Conservation (phyloP, 1,140 invertebrate genomes). For the Papilio aristodemus region DNA sequence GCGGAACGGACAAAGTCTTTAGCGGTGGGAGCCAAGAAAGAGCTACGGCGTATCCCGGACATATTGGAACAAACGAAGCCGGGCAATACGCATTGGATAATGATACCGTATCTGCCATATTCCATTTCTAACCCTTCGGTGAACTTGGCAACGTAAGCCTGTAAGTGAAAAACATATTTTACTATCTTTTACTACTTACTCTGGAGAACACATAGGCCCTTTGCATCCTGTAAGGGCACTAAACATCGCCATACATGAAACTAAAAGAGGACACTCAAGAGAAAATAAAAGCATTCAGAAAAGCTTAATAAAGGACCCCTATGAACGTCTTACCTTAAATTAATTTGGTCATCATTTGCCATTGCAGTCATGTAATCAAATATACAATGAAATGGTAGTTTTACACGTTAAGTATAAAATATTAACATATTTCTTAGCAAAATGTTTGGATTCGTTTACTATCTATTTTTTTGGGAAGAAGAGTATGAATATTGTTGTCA, state of each 20-base stretch:
- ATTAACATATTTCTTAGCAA: background rate
- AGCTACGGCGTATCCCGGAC: slow-evolving; percentile 91
- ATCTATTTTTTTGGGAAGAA: too few species aligned
- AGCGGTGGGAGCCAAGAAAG: slow-evolving; percentile 89
- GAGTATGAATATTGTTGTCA: too few species aligned
- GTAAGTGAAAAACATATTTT: slow-evolving; percentile 41
- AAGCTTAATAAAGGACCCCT: slow-evolving; percentile 2
- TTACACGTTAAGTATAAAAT: background rate
- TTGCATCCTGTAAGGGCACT: slow-evolving; percentile 25
- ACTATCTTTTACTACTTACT: background rate
- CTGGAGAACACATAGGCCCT: slow-evolving; percentile 20
- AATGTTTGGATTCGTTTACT: too few species aligned
- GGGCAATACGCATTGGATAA: slow-evolving; percentile 91
- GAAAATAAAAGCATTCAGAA: slow-evolving; percentile 9
- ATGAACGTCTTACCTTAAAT: slow-evolving; percentile 12
- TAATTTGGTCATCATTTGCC: slow-evolving; percentile 24
- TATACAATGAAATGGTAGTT: slow-evolving; percentile 21
- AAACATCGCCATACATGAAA: slow-evolving; percentile 5
- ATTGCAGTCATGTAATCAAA: slow-evolving; percentile 31
- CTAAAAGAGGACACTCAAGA: slow-evolving; percentile 24
- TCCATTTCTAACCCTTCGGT: slow-evolving; percentile 90
- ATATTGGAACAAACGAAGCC: slow-evolving; percentile 95
- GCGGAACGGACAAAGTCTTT: slow-evolving; percentile 88
- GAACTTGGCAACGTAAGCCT: slow-evolving; percentile 93
- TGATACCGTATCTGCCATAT: slow-evolving; percentile 88